Evolutionary conservation across 2,797 vertebrate genomes (phyloP), one percentile per base, ranked within the genome.

Genomic region (Rhinoraja longicauda): DNA sequence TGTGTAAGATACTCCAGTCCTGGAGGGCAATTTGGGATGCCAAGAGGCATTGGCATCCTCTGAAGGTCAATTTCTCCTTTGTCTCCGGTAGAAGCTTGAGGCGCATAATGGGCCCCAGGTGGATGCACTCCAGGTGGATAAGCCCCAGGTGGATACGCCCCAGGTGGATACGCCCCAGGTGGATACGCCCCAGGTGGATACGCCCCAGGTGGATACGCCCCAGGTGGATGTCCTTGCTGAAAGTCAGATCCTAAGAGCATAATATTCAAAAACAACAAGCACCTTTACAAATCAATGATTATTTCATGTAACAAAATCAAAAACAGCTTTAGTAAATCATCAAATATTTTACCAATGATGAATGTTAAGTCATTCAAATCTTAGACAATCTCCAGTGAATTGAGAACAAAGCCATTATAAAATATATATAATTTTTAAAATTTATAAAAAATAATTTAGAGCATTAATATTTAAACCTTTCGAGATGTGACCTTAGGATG

Each of bases 1-100:
- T 92, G 90, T 0, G 39, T 7, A n/a, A 92, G 90, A 75, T 92
- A 92, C 70, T 92, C 90, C 70, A 92, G 90, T 1, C 90, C 90
- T 8, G 90, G 90, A 73, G 90, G 90, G 39, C 90, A 75, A n/a
- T 92, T 57, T 92, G 90, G 90, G 90, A 92, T 75, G 1, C 24
- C 8, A 1, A 0, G 2, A 2, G 26, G 70, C 4, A 53, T 2
- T 53, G 36, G 39, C 39, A 75, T 92, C 70, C 26, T 2, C 24
- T 21, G 84, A 88, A 9, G 0, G 67, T 3, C 29, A 19, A 26
- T 8, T 4, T 2, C 9, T 59, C 4, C 81, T 84, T 84, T 84
- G 9, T 10, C 26, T 67, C n/a, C 84, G 8, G n/a, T 17, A 67
- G 84, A 84, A 88, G 9, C 59, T 67, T 67, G 84, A 67, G 62